Percentiles rank a stretch among this genome's conserved stretches.
Conservation (phyloP, 1,140 invertebrate genomes). For the Trichonephila inaurata region DNA sequence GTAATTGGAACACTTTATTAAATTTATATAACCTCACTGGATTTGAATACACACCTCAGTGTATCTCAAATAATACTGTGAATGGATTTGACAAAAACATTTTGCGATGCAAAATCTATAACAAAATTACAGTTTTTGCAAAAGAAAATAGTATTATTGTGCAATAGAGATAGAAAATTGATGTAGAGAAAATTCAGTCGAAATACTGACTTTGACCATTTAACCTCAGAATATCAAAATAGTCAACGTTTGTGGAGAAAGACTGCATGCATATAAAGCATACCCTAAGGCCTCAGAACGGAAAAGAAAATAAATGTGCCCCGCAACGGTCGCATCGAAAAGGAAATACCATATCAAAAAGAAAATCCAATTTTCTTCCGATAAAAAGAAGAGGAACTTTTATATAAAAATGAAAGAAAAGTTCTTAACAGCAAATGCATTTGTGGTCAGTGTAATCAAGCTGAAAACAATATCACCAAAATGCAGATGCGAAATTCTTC, state of each 20-base stretch:
- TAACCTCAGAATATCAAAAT: neutral
- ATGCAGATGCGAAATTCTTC: neutral
- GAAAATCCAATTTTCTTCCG: slow-evolving; percentile 4
- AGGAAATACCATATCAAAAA: slow-evolving; percentile 16
- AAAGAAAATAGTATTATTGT: neutral
- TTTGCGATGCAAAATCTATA: too few species aligned
- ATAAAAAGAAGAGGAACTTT: neutral
- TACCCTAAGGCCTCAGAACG: neutral
- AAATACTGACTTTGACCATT: neutral
- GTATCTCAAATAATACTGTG: too few species aligned
- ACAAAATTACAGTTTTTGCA: too few species aligned
- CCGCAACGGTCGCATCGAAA: neutral
- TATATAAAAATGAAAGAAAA: slow-evolving; percentile 1
- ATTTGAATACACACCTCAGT: too few species aligned
- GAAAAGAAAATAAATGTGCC: slow-evolving; percentile 11
- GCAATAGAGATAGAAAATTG: neutral
- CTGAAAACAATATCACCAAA: slow-evolving; percentile 38
- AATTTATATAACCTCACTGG: too few species aligned
- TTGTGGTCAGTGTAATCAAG: slow-evolving; percentile 16
- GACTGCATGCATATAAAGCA: slow-evolving; percentile 26
- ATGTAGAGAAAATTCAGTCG: neutral
- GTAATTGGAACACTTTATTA: too few species aligned
- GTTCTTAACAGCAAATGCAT: slow-evolving; percentile 25
- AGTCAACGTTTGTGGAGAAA: slow-evolving; percentile 8
- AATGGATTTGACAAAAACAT: too few species aligned